Evolutionary conservation across 92 coral and sea anemone species (phyloP).

Genomic region (Epizoanthus stellaris): DNA sequence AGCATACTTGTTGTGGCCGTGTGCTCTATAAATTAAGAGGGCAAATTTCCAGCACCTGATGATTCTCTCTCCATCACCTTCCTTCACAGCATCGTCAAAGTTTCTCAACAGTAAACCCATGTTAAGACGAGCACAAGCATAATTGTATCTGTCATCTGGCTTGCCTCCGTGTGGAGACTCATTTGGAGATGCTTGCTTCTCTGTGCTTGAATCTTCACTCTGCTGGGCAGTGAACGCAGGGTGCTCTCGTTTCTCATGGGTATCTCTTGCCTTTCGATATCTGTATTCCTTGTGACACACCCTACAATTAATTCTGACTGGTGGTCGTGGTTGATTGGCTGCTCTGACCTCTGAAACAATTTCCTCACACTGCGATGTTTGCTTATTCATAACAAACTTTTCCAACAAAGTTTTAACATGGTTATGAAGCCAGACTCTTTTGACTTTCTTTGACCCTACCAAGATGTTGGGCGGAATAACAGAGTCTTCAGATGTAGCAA

Average conservation of each 20-base stretch:
- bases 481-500: neutral
- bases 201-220: neutral
- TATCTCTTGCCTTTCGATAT: slow-evolving; percentile 57
- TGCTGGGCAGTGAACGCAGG: neutral
- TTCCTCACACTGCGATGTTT: slow-evolving; percentile 7
- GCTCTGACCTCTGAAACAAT: neutral
- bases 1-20: slow-evolving; percentile 69
- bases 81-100: slow-evolving; percentile 78
- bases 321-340: slow-evolving; percentile 25
- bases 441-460: neutral
- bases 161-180: neutral
- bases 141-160: slow-evolving; percentile 61
- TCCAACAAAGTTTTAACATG: slow-evolving; percentile 15
- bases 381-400: slow-evolving; percentile 12
- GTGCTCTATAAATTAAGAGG: slow-evolving; percentile 48
- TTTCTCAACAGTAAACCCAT: slow-evolving; percentile 60
- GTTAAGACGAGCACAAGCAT: slow-evolving; percentile 53
- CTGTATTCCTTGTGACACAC: slow-evolving; percentile 61
- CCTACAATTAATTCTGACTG: slow-evolving; percentile 31
- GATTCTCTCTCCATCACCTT: slow-evolving; percentile 71
- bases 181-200: neutral
- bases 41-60: slow-evolving; percentile 64
- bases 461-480: slow-evolving; percentile 34
- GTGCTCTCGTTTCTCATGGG: slow-evolving; percentile 51
- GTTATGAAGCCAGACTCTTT: slow-evolving; percentile 1